Evolutionary conservation across 1,140 invertebrate genomes (phyloP).

Genomic region (Zophobas atratus): DNA sequence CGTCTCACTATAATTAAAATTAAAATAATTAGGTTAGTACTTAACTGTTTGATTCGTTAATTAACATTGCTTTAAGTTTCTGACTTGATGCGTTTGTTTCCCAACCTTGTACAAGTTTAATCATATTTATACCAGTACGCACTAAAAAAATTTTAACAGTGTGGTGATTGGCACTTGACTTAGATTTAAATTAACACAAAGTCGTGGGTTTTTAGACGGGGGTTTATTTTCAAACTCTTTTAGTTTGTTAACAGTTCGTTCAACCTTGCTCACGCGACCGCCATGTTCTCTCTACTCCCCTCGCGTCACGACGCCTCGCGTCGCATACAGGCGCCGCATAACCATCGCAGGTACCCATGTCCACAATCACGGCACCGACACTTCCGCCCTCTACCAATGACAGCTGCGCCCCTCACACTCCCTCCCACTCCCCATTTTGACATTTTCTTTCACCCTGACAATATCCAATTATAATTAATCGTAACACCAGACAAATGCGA

Average conservation of each 20-base stretch:
- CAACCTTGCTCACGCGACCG: conserved; percentile 34
- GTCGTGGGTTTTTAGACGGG: conserved; percentile 33
- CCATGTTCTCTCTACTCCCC: conserved; percentile 35
- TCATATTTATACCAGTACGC: conserved; percentile 31
- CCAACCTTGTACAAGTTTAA: conserved; percentile 35
- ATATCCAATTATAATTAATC: conserved; percentile 1
- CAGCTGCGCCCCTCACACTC: background rate
- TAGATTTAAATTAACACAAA: conserved; percentile 36
- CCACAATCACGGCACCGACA: conserved; percentile 19
- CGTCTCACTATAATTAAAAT: conserved; percentile 16
- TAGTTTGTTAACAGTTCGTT: conserved; percentile 37
- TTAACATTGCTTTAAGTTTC: conserved; percentile 46
- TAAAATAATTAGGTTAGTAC: conserved; percentile 33
- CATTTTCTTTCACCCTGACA: background rate
- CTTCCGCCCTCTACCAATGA: conserved; percentile 8
- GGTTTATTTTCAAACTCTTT: conserved; percentile 36
- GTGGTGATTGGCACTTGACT: conserved; percentile 33
- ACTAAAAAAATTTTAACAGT: conserved; percentile 33
- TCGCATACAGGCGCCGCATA: conserved; percentile 33
- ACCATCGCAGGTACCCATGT: conserved; percentile 33
- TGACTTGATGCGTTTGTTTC: conserved; percentile 33
- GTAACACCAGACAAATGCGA: background rate
- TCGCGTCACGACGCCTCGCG: conserved; percentile 31
- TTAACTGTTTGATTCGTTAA: conserved; percentile 41
- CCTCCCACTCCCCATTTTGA: background rate